A percentile compares a stretch with the other conserved stretches of the same genome.
These are phyloP conservation scores for Drosophila tropicalis DNA, from an alignment of 1,140 invertebrate species.

Conservation along the genomic window DNA sequence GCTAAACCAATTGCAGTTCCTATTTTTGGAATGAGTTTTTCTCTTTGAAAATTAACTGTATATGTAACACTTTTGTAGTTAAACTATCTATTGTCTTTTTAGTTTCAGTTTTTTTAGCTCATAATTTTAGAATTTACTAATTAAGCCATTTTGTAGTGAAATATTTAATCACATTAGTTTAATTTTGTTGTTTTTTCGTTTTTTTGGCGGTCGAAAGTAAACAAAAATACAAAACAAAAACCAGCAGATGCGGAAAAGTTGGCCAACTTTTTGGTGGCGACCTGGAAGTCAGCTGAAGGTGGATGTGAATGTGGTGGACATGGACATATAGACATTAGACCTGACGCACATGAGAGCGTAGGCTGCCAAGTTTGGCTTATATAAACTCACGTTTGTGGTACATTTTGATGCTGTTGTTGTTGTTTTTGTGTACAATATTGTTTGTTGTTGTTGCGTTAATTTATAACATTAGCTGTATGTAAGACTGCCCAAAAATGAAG, in stretches of 20 bases:
- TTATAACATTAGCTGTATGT: constrained; percentile 61
- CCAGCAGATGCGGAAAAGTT: constrained; percentile 71
- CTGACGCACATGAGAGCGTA: constrained; percentile 61
- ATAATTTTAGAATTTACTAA: constrained; percentile 19
- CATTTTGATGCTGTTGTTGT: constrained; percentile 51
- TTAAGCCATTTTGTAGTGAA: constrained; percentile 45
- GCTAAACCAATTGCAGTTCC: too few relatives aligned
- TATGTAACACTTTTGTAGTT: too few relatives aligned
- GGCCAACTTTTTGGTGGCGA: constrained; percentile 55
- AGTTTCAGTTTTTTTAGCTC: constrained; percentile 24
- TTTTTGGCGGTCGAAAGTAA: constrained; percentile 20
- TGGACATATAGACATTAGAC: constrained; percentile 47
- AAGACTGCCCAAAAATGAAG: constrained; percentile 48
- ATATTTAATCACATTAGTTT: constrained; percentile 23
- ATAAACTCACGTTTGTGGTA: constrained; percentile 65
- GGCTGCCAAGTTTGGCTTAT: constrained; percentile 64
- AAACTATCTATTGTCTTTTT: too few relatives aligned
- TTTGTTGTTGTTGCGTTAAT: constrained; percentile 59
- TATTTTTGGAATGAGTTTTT: too few relatives aligned
- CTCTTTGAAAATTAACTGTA: too few relatives aligned
- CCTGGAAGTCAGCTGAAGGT: constrained; percentile 59
- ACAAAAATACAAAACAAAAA: constrained; percentile 37
- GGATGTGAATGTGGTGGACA: constrained; percentile 68
- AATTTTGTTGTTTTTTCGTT: neutral
- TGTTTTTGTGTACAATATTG: constrained; percentile 50